Evolutionary conservation across 2,113 vertebrate genomes (phyloP).

Genomic region (Channa maculata): DNA sequence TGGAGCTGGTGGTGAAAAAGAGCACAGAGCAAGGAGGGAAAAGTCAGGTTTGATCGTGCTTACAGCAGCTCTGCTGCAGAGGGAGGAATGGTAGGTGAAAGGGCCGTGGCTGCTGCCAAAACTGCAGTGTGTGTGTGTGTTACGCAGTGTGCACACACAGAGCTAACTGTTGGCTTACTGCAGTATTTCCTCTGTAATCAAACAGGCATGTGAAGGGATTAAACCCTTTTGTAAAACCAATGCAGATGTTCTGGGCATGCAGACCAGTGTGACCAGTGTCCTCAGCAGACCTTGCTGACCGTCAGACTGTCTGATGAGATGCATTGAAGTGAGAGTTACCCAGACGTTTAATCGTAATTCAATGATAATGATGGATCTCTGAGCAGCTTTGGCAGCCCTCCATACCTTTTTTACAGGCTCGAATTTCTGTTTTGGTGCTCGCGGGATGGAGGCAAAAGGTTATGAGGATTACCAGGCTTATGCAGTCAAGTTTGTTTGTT

Average conservation of each 20-base stretch:
- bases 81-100: conserved; percentile 63
- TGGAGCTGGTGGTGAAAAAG: conserved; percentile 33
- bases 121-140: conserved; percentile 20
- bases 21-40: conserved; percentile 32
- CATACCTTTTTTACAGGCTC: conserved; percentile 12
- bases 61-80: conserved; percentile 30
- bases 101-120: conserved; percentile 55
- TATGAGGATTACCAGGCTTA: conserved; percentile 14
- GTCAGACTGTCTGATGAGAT: background rate
- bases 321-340: background rate
- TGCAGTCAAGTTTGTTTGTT: conserved; percentile 9
- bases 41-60: conserved; percentile 52
- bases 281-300: background rate
- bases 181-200: conserved; percentile 16
- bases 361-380: conserved; percentile 8
- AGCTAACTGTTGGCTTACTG: conserved; percentile 7
- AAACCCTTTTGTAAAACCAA: conserved; percentile 23
- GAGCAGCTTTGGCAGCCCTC: conserved; percentile 31
- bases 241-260: conserved; percentile 23
- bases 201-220: conserved; percentile 17
- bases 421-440: background rate
- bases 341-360: background rate
- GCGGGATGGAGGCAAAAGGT: conserved; percentile 23
- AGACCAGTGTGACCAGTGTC: background rate
- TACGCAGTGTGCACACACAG: conserved; percentile 22